Evolutionary conservation across 2,113 vertebrate genomes (phyloP), one percentile per base, ranked within the genome.

Genomic region (Tachycineta bicolor): DNA sequence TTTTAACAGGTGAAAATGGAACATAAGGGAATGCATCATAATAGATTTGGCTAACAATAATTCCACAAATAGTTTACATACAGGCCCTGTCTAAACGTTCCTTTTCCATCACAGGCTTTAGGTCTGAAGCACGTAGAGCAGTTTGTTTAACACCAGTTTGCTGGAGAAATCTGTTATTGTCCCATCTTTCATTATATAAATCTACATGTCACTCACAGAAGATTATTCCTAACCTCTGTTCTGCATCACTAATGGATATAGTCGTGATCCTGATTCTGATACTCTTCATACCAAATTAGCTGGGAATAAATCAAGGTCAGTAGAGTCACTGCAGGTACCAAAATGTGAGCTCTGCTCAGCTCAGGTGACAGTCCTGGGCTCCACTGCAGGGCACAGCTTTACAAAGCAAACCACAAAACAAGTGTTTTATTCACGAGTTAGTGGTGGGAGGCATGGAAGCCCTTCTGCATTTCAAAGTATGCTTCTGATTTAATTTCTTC

Each of bases 221-320:
- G 83, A 80, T 90, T 93, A 65, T 67, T 91, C 79, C 62, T 81
- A 83, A 91, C 50, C 84, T 76, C 69, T 74, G 81, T 82, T 56
- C 70, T 73, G 24, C 28, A 43, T 76, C 53, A 6, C 46, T 65
- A 2, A 26, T 25, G 59, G 67, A 11, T 41, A 16, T 6, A 69
- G 29, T 41, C 0, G 0, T 81, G 75, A 69, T 29, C 34, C 71
- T 31, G 22, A 33, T 44, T 73, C 47, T 89, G 59, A 20, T 43
- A 6, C 12, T 47, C 4, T 73, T 85, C 39, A 10, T 69, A 21
- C 19, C 4, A 2, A 49, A 25, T 39, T n/a, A 67, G 6, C 46
- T 33, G 59, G 34, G 47, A 83, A 64, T 77, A 50, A 91, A 58
- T 24, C 58, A 2, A 67, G 68, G 39, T 33, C 74, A 29, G 19